A percentile compares a stretch with the other conserved stretches of the same genome.
Evolutionary conservation across 2,888 invertebrate genomes (phyloP).

Genomic region (Lucinisca nassula): DNA sequence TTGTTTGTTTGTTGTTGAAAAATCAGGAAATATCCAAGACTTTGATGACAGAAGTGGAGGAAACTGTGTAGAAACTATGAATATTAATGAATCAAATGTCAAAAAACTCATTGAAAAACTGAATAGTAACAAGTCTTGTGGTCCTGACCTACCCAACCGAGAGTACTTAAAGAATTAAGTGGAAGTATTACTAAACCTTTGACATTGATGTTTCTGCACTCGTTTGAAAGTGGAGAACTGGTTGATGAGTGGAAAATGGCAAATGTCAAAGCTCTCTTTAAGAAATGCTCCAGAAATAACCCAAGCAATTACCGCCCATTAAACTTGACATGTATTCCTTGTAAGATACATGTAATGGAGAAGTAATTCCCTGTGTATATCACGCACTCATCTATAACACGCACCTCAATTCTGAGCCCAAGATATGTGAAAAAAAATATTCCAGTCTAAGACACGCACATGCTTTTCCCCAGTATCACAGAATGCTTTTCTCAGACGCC

Average conservation of each 20-base stretch:
- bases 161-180: slow-evolving; percentile 8
- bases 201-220: slow-evolving; percentile 18
- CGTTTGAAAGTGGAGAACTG: slow-evolving; percentile 20
- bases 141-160: slow-evolving; percentile 17
- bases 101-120: slow-evolving; percentile 3
- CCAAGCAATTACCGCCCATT: slow-evolving; percentile 29
- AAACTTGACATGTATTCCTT: slow-evolving; percentile 40
- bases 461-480: too few relatives aligned
- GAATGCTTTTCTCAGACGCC: too few relatives aligned
- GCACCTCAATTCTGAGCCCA: too few relatives aligned
- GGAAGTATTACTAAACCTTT: slow-evolving; percentile 4
- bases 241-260: slow-evolving; percentile 29
- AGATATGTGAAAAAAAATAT: too few relatives aligned
- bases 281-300: slow-evolving; percentile 21
- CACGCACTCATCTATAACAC: too few relatives aligned
- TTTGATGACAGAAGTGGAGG: slow-evolving; percentile 14
- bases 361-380: too few relatives aligned
- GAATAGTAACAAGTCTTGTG: background rate
- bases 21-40: background rate
- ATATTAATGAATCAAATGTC: background rate
- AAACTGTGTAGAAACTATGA: background rate
- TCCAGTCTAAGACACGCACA: too few relatives aligned
- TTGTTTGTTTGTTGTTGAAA: too few relatives aligned
- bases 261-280: slow-evolving; percentile 26
- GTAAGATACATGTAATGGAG: too few relatives aligned